A percentile compares a stretch with the other conserved stretches of the same genome.
Conservation (phyloP, 2,113 vertebrate genomes). For the Ochotona princeps region DNA sequence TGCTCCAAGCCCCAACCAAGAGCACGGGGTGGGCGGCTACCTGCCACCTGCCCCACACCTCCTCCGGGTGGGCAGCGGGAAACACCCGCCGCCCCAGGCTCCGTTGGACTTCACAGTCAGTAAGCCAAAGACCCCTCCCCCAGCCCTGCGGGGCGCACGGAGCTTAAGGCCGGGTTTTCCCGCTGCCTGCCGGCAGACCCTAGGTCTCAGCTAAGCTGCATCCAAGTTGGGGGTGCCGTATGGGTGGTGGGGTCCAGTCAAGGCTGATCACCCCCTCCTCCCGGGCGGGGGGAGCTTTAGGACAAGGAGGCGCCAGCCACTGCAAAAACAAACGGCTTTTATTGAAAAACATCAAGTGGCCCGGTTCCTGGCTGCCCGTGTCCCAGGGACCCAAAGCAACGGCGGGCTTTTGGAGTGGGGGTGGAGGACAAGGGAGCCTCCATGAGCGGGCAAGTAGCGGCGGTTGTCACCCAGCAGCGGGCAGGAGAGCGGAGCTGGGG, state of each 20-base stretch:
- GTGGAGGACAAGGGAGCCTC: neutral
- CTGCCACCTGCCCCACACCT: too few relatives aligned
- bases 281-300: neutral
- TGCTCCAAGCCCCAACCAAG: too few relatives aligned
- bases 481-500: neutral
- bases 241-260: neutral
- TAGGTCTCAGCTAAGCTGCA: neutral
- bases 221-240: neutral
- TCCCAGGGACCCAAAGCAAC: neutral
- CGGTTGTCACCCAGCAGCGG: neutral
- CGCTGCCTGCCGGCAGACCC: neutral
- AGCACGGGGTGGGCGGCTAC: too few relatives aligned
- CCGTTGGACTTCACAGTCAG: too few relatives aligned
- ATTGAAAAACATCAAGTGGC: conserved; percentile 75
- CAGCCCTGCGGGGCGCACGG: too few relatives aligned
- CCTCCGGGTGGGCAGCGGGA: neutral
- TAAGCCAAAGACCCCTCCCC: too few relatives aligned
- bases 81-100: too few relatives aligned
- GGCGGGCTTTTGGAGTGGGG: neutral
- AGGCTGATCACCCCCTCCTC: neutral
- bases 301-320: conserved; percentile 61
- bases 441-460: neutral
- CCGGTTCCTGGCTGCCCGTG: neutral
- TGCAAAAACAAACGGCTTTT: conserved; percentile 75
- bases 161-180: too few relatives aligned